Conservation (phyloP, 2,888 invertebrate species). For the Drosophila nigricruria region DNA sequence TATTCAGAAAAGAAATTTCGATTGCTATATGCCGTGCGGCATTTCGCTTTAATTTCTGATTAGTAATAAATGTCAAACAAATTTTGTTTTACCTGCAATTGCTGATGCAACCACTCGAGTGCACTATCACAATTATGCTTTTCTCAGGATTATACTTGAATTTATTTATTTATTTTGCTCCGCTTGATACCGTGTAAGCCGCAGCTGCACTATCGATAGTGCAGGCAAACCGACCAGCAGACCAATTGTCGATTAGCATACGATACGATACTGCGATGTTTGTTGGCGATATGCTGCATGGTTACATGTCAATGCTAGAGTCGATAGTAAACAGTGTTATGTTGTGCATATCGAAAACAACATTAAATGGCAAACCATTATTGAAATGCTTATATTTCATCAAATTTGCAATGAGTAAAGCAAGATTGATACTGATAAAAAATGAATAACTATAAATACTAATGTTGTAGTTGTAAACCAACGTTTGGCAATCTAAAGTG, state of each 20-base stretch:
- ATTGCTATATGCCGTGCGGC: slow-evolving; percentile 12
- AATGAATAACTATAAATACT: too few relatives aligned
- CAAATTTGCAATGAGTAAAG: background rate
- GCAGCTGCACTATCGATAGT: slow-evolving; percentile 43
- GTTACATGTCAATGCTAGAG: background rate
- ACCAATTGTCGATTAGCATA: background rate
- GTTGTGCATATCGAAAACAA: background rate
- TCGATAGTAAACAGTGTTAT: background rate
- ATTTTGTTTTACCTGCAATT: slow-evolving; percentile 43
- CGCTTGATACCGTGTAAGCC: slow-evolving; percentile 42
- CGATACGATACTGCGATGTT: background rate
- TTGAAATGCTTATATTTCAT: background rate
- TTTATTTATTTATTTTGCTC: slow-evolving; percentile 59
- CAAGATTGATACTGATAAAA: too few relatives aligned
- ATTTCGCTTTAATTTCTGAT: background rate
- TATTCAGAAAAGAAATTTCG: slow-evolving; percentile 37
- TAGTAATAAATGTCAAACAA: background rate
- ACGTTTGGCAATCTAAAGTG: background rate
- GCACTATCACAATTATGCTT: slow-evolving; percentile 41
- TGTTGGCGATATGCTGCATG: background rate
- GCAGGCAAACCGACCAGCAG: slow-evolving; percentile 1
- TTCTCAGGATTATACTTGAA: slow-evolving; percentile 13
- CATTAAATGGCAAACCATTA: background rate
- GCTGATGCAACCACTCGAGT: slow-evolving; percentile 26
- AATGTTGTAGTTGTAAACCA: too few relatives aligned